Evolutionary conservation across 1,140 invertebrate species (phyloP).

Genomic region (Aphaenogaster rudis): DNA sequence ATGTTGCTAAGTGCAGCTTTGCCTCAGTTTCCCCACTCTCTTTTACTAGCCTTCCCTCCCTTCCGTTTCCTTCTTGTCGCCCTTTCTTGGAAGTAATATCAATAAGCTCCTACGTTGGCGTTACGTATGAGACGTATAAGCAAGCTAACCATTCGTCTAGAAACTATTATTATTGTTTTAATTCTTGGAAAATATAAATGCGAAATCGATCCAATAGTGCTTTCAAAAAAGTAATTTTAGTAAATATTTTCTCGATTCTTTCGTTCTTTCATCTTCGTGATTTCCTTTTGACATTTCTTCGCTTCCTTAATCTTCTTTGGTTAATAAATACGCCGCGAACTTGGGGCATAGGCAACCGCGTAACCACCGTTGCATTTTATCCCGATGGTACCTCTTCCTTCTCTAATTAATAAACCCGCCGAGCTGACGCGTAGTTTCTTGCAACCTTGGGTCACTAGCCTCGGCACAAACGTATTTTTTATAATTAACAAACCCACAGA

Average conservation of each 20-base stretch:
- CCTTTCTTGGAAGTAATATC: constrained; percentile 9
- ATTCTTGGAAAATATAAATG: neutral
- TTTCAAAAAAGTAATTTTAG: neutral
- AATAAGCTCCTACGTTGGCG: neutral
- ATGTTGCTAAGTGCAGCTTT: constrained; percentile 49
- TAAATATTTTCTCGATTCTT: neutral
- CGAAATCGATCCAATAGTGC: neutral
- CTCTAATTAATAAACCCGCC: constrained; percentile 55
- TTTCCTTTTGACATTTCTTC: neutral
- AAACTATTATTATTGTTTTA: neutral
- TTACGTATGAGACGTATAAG: neutral
- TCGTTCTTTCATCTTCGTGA: neutral
- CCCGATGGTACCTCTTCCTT: constrained; percentile 25
- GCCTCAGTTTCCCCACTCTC: neutral
- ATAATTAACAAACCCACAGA: constrained; percentile 53
- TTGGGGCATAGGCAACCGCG: constrained; percentile 20
- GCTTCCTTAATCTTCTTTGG: neutral
- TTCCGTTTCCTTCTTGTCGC: neutral
- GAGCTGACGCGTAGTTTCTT: constrained; percentile 60
- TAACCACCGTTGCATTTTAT: constrained; percentile 40
- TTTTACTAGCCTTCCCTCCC: too few species aligned
- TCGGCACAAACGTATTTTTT: constrained; percentile 36
- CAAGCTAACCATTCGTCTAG: neutral
- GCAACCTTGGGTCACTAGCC: constrained; percentile 39
- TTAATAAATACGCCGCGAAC: constrained; percentile 36